Base-by-base conservation (phyloP, 2,113 vertebrate genomes). In the Puffinus mauretanicus region DNA sequence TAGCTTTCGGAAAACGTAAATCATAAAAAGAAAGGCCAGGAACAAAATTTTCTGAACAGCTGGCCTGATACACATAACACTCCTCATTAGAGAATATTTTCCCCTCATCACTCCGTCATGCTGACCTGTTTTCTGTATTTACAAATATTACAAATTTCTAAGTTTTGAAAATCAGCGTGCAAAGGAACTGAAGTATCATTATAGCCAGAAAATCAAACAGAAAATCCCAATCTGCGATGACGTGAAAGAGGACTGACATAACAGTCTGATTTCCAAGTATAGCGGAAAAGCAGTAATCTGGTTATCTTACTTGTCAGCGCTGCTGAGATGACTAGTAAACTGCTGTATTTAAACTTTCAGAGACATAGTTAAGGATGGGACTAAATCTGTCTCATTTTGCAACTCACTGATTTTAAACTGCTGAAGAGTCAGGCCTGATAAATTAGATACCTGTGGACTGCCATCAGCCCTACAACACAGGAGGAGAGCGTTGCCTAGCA, bases 101-200 rank as follows among this genome's bases (percentile, higher is more conserved):
- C 29, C 19, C 40, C 36, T 57, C 20, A 19, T 7, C 46, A 13
- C 38, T 32, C 24, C 29, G 26, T 36, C 61, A 29, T 0, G 0
- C 27, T n/a, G 47, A 71, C 7, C 13, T 5, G 16, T 21, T 44
- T 70, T 13, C 49, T 49, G 0, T 13, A 40, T 52, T 67, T 86
- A 34, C 49, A 79, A 47, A 58, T 16, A 27, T 8, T 44, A 42
- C 21, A 18, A 40, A 65, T 3, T 1, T 18, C 0, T 12, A 42
- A 12, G 12, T 57, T 61, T 57, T 26, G 19, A 72, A 47, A 62
- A 61, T 52, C 64, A 76, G 26, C 25, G 36, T 9, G 11, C 21
- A 52, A 49, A 80, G 49, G 49, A 61, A 36, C 13, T 7, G 20
- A 57, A 71, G 29, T 40, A 57, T 22, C 30, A 4, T 9, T 36